Evolutionary conservation across 2,888 invertebrate genomes (phyloP), one percentile per base, ranked within the genome.

Genomic region (Thymelicus acteon): DNA sequence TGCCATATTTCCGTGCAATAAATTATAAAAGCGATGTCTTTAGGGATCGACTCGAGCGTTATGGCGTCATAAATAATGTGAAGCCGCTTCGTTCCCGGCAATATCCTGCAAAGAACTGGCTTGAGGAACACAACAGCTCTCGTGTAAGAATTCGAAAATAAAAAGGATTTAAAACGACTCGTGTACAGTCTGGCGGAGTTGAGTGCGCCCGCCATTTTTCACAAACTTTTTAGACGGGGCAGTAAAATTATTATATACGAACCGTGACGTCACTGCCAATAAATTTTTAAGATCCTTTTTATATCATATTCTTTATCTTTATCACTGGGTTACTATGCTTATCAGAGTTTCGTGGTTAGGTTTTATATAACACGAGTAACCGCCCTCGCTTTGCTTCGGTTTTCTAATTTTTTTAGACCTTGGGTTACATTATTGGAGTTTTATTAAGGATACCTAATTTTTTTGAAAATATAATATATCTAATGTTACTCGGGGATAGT

Each of bases 21-120:
- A 90, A 87, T 91, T 90, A 87, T 87, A 85, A 86, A 86, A 87
- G 85, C 85, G 85, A 87, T 85, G 87, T 87, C 85, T 85, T 85
- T 82, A 72, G 83, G 85, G 84, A 83, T 83, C 81, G 87, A 82
- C 79, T 80, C 72, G 82, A 76, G 79, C 82, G 81, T 83, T 84
- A 85, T 82, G 80, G 81, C 78, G 72, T 81, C 81, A 81, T 87
- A 86, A 87, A 87, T 86, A 84, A 85, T 81, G 77, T 76, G 73
- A 71, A 78, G 77, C 73, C 72, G 75, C 77, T 78, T 74, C 74
- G 52, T 44, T 72, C 80, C 76, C 67, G 75, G 82, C 79, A 84
- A 87, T 85, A 85, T 83, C 76, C 80, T 76, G 74, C 81, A 83
- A 85, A 87, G 82, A 84, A 84, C 81, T 79, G 65, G 73, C 75